Base-by-base conservation (phyloP, 2,113 vertebrate genomes). In the Haplochromis burtoni region DNA sequence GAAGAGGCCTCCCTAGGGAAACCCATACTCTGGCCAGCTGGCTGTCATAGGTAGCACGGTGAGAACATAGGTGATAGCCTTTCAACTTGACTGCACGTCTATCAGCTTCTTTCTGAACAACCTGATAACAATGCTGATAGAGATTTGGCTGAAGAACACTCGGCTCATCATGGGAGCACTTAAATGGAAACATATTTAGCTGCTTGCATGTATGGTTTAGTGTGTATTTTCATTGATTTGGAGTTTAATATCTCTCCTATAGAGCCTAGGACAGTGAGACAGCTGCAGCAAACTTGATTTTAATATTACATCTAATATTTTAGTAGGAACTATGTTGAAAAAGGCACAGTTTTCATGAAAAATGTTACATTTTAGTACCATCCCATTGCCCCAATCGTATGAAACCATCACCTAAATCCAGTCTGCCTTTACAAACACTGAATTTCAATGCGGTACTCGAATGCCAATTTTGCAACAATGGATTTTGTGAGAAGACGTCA, bases 51-150 rank as follows among this genome's bases (percentile, higher is more conserved):
- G 86, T 6, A 66, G 78, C 80, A 87, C 17, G 38, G 89, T 89
- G 86, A 93, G 89, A 92, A 88, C 86, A 91, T 83, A 86, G 10
- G 76, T 29, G 87, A 91, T 54, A 71, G 81, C 45, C 87, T 83
- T 89, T 92, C 66, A 87, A 53, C 89, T 84, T 84, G 86, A 86
- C 59, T 38, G 42, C 68, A 63, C 51, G 38, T 88, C 78, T 86
- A 49, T 88, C 81, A 85, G 81, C 80, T 88, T 19, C 78, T 84
- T 47, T 85, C 82, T 53, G 45, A 83, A 83, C 86, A 84, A 61
- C 55, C 79, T 54, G 81, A 59, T 38, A 66, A 79, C 59, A 47
- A 73, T 3, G 83, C 86, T 87, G 90, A 91, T 83, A 82, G 89
- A 87, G 66, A 79, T 73, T 84, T 81, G 80, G 89, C 89, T 26